phyloP scores from a whole-genome alignment of 2,888 invertebrate species.

The Pedicia rivosa region DNA sequence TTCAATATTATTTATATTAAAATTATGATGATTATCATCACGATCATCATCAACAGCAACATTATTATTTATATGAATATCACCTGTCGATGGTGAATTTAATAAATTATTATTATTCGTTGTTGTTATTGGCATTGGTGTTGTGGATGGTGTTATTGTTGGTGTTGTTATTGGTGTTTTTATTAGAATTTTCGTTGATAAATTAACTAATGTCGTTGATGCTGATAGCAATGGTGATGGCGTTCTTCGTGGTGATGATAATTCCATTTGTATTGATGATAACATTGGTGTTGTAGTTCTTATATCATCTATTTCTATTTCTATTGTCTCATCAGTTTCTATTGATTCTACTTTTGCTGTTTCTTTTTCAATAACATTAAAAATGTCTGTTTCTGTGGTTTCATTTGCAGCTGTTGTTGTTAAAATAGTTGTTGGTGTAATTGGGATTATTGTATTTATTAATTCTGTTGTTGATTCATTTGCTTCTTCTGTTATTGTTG shows the following conservation, averaged over 20 bases:
- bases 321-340: not conserved
- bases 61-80: no score
- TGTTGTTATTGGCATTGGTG: not conserved
- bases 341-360: not conserved
- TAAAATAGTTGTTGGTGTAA: not conserved
- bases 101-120: not conserved
- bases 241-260: not conserved
- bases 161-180: not conserved
- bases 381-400: no score
- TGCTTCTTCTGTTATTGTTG: no score
- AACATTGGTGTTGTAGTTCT: not conserved
- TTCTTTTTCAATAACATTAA: not conserved
- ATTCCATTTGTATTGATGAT: not conserved
- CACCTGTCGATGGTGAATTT: not conserved
- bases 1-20: slow-evolving; percentile 3
- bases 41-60: no score
- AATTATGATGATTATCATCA: slow-evolving; percentile 8
- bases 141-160: not conserved
- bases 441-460: no score
- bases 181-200: not conserved
- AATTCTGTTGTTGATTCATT: no score
- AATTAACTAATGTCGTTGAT: not conserved
- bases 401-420: not conserved
- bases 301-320: no score
- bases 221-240: not conserved